Percentiles rank a stretch among this genome's conserved stretches.
phyloP scores from a whole-genome alignment of 2,797 vertebrate species.

The Chelon auratus region DNA sequence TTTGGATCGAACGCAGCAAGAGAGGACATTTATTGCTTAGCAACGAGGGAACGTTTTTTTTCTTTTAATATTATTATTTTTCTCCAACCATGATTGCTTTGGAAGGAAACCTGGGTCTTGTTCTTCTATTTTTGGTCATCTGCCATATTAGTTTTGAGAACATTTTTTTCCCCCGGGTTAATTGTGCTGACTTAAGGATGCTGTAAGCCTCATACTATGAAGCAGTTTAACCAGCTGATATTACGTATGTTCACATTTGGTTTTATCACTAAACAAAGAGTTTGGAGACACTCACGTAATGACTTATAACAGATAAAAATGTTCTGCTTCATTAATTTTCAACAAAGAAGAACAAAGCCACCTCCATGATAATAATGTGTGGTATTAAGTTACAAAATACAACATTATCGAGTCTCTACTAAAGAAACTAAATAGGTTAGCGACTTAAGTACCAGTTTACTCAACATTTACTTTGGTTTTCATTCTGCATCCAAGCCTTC shows the following conservation, averaged over 20 bases:
- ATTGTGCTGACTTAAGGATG: conserved; percentile 35
- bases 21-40: conserved; percentile 44
- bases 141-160: conserved; percentile 37
- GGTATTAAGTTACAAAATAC: too few species aligned
- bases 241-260: neutral
- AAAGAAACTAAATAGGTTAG: neutral
- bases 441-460: neutral
- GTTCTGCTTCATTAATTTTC: too few species aligned
- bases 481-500: neutral
- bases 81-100: conserved; percentile 34
- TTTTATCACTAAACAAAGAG: neutral
- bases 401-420: neutral
- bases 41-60: conserved; percentile 32
- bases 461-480: neutral
- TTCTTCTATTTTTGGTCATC: conserved; percentile 35
- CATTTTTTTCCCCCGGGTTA: conserved; percentile 10
- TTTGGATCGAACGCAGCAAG: conserved; percentile 17
- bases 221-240: neutral
- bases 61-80: conserved; percentile 14
- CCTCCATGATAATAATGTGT: too few species aligned
- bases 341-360: too few species aligned
- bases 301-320: too few species aligned
- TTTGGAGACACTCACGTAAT: too few species aligned
- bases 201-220: neutral
- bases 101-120: neutral